Evolutionary conservation across 2,888 invertebrate genomes (phyloP).

Genomic region (Willowsia nigromaculata): DNA sequence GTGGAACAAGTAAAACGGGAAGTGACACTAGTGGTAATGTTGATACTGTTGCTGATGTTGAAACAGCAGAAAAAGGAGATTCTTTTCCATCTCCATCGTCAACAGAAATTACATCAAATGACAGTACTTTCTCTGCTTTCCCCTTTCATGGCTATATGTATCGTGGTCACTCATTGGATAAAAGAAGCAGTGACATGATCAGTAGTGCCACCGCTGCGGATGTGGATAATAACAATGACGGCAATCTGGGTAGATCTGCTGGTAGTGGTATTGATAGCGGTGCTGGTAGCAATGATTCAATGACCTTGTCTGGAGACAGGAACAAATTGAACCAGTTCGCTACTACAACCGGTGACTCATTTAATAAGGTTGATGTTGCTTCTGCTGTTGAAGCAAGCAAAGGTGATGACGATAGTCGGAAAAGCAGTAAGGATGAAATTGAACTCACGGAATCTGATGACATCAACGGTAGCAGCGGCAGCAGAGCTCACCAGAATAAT

Average conservation of each 20-base stretch:
- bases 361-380: constrained; percentile 26
- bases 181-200: constrained; percentile 2
- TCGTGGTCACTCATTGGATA: constrained; percentile 25
- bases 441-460: constrained; percentile 42
- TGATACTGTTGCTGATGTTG: neutral
- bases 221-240: constrained; percentile 8
- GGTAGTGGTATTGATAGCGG: neutral
- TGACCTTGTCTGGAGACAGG: constrained; percentile 48
- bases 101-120: constrained; percentile 49
- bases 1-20: neutral
- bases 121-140: neutral
- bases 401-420: neutral
- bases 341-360: constrained; percentile 40
- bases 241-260: neutral
- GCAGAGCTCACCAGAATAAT: constrained; percentile 42
- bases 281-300: constrained; percentile 44
- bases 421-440: neutral
- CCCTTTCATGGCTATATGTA: constrained; percentile 21
- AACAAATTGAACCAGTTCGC: constrained; percentile 61
- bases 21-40: neutral
- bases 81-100: neutral
- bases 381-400: neutral
- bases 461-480: constrained; percentile 35
- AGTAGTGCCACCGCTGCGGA: neutral
- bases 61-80: neutral